These are phyloP conservation scores for Drosophila eohydei DNA, from an alignment of 2,888 invertebrate species.

Conservation along the genomic window DNA sequence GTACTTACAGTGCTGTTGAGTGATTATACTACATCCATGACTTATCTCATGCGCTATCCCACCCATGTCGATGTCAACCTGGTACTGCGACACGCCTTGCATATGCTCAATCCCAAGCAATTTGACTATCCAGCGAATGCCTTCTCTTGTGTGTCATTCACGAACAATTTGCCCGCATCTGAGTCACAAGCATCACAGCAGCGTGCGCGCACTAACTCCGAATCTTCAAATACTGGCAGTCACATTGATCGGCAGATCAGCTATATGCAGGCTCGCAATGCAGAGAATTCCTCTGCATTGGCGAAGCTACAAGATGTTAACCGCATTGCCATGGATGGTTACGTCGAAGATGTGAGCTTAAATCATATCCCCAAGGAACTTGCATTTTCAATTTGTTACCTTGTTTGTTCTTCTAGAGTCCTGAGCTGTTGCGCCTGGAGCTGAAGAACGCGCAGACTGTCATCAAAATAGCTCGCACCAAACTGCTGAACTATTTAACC, in stretches of 20 bases:
- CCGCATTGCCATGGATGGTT: conserved; percentile 84
- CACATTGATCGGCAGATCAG: conserved; percentile 77
- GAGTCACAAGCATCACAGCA: conserved; percentile 4
- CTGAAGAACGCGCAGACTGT: conserved; percentile 85
- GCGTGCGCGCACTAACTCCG: conserved; percentile 50
- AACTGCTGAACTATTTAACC: conserved; percentile 84
- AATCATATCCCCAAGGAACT: not conserved
- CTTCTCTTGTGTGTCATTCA: conserved; percentile 76
- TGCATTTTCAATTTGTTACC: not conserved
- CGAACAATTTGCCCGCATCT: conserved; percentile 13
- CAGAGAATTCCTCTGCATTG: conserved; percentile 74
- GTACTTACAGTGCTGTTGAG: conserved; percentile 86
- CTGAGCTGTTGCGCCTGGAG: conserved; percentile 84
- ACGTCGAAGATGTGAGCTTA: conserved; percentile 82
- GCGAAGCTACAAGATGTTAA: conserved; percentile 76
- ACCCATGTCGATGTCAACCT: conserved; percentile 87
- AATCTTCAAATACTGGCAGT: conserved; percentile 36
- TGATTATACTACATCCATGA: conserved; percentile 89
- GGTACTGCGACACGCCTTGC: conserved; percentile 88
- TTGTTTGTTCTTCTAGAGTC: conserved; percentile 79
- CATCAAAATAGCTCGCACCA: conserved; percentile 85
- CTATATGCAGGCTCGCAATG: conserved; percentile 78
- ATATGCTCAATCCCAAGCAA: conserved; percentile 85
- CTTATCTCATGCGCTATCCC: conserved; percentile 89
- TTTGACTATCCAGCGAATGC: conserved; percentile 83